These are phyloP conservation scores for Nasonia longicornis DNA, from an alignment of 1,140 invertebrate species.

Conservation along the genomic window DNA sequence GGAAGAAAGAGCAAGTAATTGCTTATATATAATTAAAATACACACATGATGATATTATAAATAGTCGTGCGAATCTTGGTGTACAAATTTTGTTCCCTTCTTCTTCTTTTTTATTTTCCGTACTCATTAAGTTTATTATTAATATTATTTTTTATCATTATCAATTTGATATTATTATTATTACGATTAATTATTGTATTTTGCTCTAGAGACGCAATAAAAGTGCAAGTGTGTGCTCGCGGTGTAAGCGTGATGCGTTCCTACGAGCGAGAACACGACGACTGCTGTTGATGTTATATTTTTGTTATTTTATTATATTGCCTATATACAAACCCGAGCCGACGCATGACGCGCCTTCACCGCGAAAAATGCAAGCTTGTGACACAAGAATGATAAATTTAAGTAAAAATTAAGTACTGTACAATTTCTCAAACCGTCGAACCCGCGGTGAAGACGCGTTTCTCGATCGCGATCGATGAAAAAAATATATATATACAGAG, in stretches of 20 bases:
- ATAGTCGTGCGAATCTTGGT: slow-evolving; percentile 45
- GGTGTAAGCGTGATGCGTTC: slow-evolving; percentile 47
- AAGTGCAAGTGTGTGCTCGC: slow-evolving; percentile 54
- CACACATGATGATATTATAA: slow-evolving; percentile 44
- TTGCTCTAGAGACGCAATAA: slow-evolving; percentile 49
- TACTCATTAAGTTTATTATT: slow-evolving; percentile 43
- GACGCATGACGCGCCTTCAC: slow-evolving; percentile 18
- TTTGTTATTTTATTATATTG: slow-evolving; percentile 67
- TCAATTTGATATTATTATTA: slow-evolving; percentile 37
- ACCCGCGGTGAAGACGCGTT: slow-evolving; percentile 37
- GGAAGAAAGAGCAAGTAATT: slow-evolving; percentile 35
- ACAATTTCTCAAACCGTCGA: slow-evolving; percentile 18
- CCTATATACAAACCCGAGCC: slow-evolving; percentile 32
- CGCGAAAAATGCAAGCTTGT: not conserved
- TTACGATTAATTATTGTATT: slow-evolving; percentile 40
- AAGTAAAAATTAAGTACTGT: slow-evolving; percentile 9
- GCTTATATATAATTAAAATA: slow-evolving; percentile 15
- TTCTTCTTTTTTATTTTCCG: slow-evolving; percentile 28
- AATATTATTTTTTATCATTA: slow-evolving; percentile 29
- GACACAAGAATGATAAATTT: not conserved
- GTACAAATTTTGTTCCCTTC: slow-evolving; percentile 45
- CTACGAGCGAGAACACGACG: slow-evolving; percentile 56
- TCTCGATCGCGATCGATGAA: slow-evolving; percentile 41
- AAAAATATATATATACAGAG: slow-evolving; percentile 28
- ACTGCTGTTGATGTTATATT: slow-evolving; percentile 68